These are phyloP conservation scores for Anableps anableps DNA, from an alignment of 2,797 vertebrate species.

Conservation along the genomic window DNA sequence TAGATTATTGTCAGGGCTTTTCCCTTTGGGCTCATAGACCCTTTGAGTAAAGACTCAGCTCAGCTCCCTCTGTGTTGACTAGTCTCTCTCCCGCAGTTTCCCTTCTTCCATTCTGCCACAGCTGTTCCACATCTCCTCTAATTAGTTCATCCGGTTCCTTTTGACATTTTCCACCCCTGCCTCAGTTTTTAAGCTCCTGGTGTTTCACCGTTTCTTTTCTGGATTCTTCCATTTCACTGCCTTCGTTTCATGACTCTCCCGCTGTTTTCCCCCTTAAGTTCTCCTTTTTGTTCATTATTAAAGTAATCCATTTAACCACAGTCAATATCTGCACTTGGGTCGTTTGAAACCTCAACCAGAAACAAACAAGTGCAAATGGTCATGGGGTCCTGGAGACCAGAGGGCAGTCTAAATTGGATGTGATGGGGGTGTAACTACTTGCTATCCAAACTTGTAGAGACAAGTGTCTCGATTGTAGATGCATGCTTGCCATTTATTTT, in stretches of 20 bases:
- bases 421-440: background rate
- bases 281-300: background rate
- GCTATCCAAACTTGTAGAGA: background rate
- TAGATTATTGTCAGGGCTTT: no score
- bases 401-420: background rate
- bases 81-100: background rate
- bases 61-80: background rate
- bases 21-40: no score
- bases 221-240: background rate
- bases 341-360: background rate
- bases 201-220: background rate
- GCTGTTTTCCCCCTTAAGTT: background rate
- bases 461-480: background rate
- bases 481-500: no score
- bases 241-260: background rate
- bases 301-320: background rate
- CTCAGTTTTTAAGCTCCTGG: background rate
- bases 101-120: background rate
- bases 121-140: background rate
- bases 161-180: background rate
- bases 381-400: background rate
- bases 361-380: background rate
- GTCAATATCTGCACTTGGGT: background rate
- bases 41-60: no score
- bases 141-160: background rate